Conservation (phyloP, 2,888 invertebrate genomes). For the Scaeva pyrastri region DNA sequence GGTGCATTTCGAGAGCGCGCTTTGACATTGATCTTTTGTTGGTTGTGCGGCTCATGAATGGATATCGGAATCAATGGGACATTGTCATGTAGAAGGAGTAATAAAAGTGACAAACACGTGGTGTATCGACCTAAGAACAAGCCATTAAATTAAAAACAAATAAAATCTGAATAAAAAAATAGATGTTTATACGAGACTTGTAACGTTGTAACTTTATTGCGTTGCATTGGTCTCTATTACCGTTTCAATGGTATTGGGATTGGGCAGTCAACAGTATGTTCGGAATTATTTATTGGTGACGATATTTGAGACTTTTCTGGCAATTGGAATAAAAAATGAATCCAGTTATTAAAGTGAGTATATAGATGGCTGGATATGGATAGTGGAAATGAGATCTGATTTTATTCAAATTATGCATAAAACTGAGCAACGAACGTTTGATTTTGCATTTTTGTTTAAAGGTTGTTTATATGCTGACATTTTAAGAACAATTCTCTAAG, state of each 20-base stretch:
- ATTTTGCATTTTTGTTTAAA: too few species aligned
- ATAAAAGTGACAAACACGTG: slow-evolving; percentile 74
- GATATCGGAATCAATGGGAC: slow-evolving; percentile 54
- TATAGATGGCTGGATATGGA: too few species aligned
- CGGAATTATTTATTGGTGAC: slow-evolving; percentile 37
- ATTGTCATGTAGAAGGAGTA: slow-evolving; percentile 66
- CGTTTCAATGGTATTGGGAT: slow-evolving; percentile 15
- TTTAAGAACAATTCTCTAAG: too few species aligned
- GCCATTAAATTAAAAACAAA: slow-evolving; percentile 72
- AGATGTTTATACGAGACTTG: not conserved
- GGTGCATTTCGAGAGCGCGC: slow-evolving; percentile 21
- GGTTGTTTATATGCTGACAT: too few species aligned
- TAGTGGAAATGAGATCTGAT: not conserved
- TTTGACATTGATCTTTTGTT: slow-evolving; percentile 69
- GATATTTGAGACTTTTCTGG: slow-evolving; percentile 37
- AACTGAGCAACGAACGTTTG: too few species aligned
- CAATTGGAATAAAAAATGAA: not conserved
- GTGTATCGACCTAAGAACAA: slow-evolving; percentile 58
- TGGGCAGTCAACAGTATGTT: slow-evolving; percentile 21
- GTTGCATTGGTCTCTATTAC: slow-evolving; percentile 36
- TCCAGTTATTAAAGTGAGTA: not conserved
- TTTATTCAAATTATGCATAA: too few species aligned
- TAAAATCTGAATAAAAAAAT: slow-evolving; percentile 45
- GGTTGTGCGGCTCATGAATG: slow-evolving; percentile 62
- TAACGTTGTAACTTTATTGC: slow-evolving; percentile 8